Evolutionary conservation across 2,888 invertebrate species (phyloP).

Genomic region (Hydraecia micacea): DNA sequence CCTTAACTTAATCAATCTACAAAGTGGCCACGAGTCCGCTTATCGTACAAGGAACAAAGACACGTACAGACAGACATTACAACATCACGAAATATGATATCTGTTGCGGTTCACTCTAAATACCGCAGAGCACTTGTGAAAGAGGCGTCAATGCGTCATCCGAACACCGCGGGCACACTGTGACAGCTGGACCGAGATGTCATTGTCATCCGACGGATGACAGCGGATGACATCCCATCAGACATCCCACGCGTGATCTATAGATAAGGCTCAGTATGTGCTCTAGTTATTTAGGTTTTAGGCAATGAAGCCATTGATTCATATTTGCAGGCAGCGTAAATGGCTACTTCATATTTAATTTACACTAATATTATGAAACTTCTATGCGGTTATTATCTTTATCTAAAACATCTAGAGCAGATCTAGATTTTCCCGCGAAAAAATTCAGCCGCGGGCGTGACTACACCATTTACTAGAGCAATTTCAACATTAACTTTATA

Average conservation of each 20-base stretch:
- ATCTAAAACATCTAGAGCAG: conserved; percentile 58
- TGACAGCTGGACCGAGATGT: conserved; percentile 59
- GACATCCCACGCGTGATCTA: conserved; percentile 75
- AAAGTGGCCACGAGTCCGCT: conserved; percentile 61
- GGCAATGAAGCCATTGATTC: conserved; percentile 19
- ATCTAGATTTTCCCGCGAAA: conserved; percentile 63
- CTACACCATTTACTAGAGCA: conserved; percentile 56
- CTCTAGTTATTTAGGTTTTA: conserved; percentile 51
- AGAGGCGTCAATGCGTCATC: conserved; percentile 70
- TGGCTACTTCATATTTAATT: conserved; percentile 20
- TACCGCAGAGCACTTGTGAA: conserved; percentile 72
- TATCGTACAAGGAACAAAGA: conserved; percentile 61
- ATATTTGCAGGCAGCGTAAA: conserved; percentile 5
- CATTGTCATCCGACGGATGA: conserved; percentile 68
- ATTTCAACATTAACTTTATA: conserved; percentile 63
- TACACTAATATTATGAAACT: conserved; percentile 39
- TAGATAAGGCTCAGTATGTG: conserved; percentile 76
- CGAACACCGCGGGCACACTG: conserved; percentile 21
- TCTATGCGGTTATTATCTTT: conserved; percentile 25
- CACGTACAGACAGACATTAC: conserved; percentile 65
- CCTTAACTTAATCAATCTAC: conserved; percentile 62
- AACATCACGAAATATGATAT: conserved; percentile 65
- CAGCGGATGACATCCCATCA: conserved; percentile 77
- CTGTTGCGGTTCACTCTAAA: conserved; percentile 65
- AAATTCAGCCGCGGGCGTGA: conserved; percentile 58